Conservation (phyloP, 2,888 invertebrate species). For the Sphecodes monilicornis region DNA sequence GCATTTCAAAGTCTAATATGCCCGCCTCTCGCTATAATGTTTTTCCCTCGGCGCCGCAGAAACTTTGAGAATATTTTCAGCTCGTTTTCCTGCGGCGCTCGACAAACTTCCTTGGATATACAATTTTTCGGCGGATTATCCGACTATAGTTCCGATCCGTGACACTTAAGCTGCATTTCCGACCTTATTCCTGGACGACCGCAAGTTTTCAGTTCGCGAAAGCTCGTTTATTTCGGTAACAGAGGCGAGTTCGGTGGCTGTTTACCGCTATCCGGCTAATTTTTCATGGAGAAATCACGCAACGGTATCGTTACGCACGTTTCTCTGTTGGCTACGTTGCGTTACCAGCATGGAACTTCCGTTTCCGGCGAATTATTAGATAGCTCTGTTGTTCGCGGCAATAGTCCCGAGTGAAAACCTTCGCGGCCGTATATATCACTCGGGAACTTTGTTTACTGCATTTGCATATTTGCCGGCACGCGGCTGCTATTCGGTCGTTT, state of each 20-base stretch:
- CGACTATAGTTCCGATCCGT: background rate
- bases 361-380: background rate
- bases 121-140: slow-evolving; percentile 14
- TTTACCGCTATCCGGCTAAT: background rate
- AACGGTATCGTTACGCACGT: background rate
- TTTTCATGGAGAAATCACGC: background rate
- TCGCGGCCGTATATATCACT: background rate
- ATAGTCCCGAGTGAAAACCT: background rate
- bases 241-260: background rate
- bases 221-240: background rate
- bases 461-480: slow-evolving; percentile 28
- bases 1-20: slow-evolving; percentile 8
- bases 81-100: background rate
- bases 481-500: slow-evolving; percentile 21
- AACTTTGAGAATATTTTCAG: slow-evolving; percentile 13
- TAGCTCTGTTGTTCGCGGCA: background rate
- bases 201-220: background rate
- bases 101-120: slow-evolving; percentile 2
- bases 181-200: background rate
- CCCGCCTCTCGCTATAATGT: slow-evolving; percentile 1
- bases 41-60: background rate
- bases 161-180: background rate
- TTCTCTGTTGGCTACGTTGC: background rate
- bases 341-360: background rate
- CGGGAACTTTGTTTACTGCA: background rate